Base-by-base conservation (phyloP, 2,113 vertebrate species). In the Podarcis muralis region DNA sequence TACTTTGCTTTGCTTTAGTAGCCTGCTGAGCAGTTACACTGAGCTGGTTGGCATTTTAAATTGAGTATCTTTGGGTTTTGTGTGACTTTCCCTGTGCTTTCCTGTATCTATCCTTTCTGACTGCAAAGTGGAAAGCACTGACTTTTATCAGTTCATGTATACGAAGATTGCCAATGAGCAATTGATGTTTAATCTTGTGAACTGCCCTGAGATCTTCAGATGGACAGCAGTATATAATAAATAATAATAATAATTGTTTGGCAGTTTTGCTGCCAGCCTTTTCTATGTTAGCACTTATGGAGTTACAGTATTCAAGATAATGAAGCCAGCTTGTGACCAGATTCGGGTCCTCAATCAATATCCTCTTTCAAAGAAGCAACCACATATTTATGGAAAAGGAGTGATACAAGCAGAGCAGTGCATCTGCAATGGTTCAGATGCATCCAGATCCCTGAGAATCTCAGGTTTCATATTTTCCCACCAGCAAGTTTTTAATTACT, bases 11-110 rank as follows among this genome's bases (percentile, higher is more conserved):
- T 75, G 37, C 65, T 82, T 74, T 89, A 35, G 66, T 66, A 13
- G 4, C 78, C 32, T 80, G n/a, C 76, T 87, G 65, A 87, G 40
- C 65, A 57, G 43, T 6, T 71, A 87, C 20, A 79, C 11, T 87
- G 66, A 57, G n/a, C 20, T 53, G 43, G 43, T 35, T 87, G 66
- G 53, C 74, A 71, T 87, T 82, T 27, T 12, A 59, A 65, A n/a
- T n/a, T 76, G 71, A 6, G 15, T 53, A 27, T 43, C 30, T 87
- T 71, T 57, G 66, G 32, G 25, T 48, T 72, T 57, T 69, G 9
- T 25, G 16, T 27, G n/a, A 59, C 23, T 53, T 71, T 77, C 3
- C 6, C n/a, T 32, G 22, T 57, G 0, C 25, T 1, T 0, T 84
- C 48, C 43, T 48, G 48, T 16, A 66, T 68, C 12, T 15, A 2